Conservation (phyloP, 1,140 invertebrate genomes). For the Marisa cornuarietis region DNA sequence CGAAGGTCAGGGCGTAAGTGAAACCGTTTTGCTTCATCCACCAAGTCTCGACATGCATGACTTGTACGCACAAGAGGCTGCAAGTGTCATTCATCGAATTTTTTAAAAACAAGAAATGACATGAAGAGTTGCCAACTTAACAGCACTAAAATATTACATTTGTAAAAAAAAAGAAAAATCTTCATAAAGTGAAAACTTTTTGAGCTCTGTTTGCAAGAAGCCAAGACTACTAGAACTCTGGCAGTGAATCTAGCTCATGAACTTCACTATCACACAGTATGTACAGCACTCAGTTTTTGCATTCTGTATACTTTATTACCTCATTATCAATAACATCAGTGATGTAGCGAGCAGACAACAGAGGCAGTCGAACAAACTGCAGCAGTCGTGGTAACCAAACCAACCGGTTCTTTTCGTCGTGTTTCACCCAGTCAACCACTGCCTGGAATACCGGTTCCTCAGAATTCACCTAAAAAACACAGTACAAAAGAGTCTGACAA, state of each 20-base stretch:
- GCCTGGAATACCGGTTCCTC: conserved; percentile 58
- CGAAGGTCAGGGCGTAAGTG: conserved; percentile 60
- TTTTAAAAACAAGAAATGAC: too few species aligned
- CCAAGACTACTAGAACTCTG: too few species aligned
- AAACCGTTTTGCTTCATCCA: conserved; percentile 62
- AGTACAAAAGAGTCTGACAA: neutral
- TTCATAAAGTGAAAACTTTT: too few species aligned
- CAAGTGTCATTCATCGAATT: neutral
- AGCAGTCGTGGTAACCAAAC: conserved; percentile 43
- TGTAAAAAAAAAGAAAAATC: too few species aligned
- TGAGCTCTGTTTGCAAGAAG: too few species aligned
- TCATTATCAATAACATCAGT: conserved; percentile 60
- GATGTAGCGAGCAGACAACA: conserved; percentile 58
- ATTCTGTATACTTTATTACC: conserved; percentile 29
- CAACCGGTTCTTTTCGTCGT: conserved; percentile 38
- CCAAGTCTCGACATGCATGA: conserved; percentile 57
- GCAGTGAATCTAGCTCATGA: too few species aligned
- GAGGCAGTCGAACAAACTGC: conserved; percentile 48
- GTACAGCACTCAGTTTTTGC: too few species aligned
- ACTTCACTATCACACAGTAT: too few species aligned
- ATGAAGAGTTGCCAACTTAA: too few species aligned
- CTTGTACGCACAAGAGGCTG: conserved; percentile 49
- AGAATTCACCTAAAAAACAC: conserved; percentile 45
- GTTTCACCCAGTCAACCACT: conserved; percentile 55
- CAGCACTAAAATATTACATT: too few species aligned